phyloP scores from a whole-genome alignment of 2,888 invertebrate species.

The Eubasilissa splendida region DNA sequence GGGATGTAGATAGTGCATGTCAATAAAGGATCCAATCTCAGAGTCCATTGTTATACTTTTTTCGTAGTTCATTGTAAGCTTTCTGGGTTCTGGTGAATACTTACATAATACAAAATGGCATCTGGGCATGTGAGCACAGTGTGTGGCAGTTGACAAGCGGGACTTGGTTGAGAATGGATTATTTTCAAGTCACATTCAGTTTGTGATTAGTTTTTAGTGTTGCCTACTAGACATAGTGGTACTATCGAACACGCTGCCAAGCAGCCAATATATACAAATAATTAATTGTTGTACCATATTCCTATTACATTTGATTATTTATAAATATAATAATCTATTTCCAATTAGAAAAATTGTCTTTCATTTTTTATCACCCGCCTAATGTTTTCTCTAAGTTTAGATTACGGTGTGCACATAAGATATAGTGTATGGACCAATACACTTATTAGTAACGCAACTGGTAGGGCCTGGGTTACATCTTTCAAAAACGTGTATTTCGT shows the following conservation, averaged over 20 bases:
- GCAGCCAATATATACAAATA: conserved; percentile 70
- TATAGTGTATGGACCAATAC: too few relatives aligned
- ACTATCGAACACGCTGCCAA: conserved; percentile 56
- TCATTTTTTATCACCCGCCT: conserved; percentile 1
- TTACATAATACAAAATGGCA: conserved; percentile 5
- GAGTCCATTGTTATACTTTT: too few relatives aligned
- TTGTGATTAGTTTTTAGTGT: conserved; percentile 51
- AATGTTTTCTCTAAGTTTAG: too few relatives aligned
- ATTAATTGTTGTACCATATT: conserved; percentile 70
- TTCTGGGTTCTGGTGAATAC: conserved; percentile 6
- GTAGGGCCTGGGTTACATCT: too few relatives aligned
- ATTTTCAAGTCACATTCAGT: conserved; percentile 35
- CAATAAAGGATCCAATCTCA: too few relatives aligned
- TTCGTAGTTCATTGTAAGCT: too few relatives aligned
- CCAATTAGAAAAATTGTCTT: conserved; percentile 58
- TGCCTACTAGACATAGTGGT: conserved; percentile 60
- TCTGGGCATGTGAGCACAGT: conserved; percentile 22
- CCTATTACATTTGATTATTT: conserved; percentile 72
- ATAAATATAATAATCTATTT: conserved; percentile 65
- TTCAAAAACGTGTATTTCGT: too few relatives aligned
- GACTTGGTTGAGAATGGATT: conserved; percentile 1
- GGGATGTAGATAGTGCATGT: too few relatives aligned
- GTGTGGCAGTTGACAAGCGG: not conserved
- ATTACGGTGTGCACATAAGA: too few relatives aligned
- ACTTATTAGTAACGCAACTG: too few relatives aligned